Evolutionary conservation across 2,888 invertebrate species (phyloP).

Genomic region (Cephus rjabovi): DNA sequence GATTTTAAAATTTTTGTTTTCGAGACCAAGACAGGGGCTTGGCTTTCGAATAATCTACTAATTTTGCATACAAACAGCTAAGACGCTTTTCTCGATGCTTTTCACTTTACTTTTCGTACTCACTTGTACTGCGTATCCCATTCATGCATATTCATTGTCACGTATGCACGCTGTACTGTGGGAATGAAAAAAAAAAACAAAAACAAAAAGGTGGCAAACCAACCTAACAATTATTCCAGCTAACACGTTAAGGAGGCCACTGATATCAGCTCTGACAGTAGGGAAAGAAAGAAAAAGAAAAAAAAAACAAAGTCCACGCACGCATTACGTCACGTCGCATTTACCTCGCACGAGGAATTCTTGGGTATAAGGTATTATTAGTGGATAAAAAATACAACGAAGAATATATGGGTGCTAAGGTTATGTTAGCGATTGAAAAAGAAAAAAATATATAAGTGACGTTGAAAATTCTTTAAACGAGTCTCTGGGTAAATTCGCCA

Average conservation of each 20-base stretch:
- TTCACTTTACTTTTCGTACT: background rate
- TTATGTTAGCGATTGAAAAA: background rate
- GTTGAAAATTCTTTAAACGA: background rate
- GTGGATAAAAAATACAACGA: background rate
- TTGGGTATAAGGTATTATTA: background rate
- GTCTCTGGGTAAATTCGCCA: background rate
- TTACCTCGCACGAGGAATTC: background rate
- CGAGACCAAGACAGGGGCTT: rapidly evolving
- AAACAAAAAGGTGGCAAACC: background rate
- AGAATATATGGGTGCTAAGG: background rate
- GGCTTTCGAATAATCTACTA: background rate
- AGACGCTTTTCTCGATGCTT: too few relatives aligned
- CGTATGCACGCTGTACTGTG: background rate
- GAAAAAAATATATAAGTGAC: background rate
- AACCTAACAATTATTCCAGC: slow-evolving; percentile 2
- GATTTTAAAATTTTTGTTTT: too few relatives aligned
- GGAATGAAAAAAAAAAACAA: background rate
- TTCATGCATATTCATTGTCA: slow-evolving; percentile 5
- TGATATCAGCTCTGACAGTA: background rate
- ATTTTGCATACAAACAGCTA: background rate
- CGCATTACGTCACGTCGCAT: background rate
- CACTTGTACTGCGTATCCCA: background rate
- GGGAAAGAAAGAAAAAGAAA: background rate
- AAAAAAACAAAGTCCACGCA: background rate
- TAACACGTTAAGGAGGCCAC: background rate